A percentile compares a stretch with the other conserved stretches of the same genome.
Evolutionary conservation across 2,797 vertebrate genomes (phyloP).

Genomic region (Kryptolebias ocellatus): DNA sequence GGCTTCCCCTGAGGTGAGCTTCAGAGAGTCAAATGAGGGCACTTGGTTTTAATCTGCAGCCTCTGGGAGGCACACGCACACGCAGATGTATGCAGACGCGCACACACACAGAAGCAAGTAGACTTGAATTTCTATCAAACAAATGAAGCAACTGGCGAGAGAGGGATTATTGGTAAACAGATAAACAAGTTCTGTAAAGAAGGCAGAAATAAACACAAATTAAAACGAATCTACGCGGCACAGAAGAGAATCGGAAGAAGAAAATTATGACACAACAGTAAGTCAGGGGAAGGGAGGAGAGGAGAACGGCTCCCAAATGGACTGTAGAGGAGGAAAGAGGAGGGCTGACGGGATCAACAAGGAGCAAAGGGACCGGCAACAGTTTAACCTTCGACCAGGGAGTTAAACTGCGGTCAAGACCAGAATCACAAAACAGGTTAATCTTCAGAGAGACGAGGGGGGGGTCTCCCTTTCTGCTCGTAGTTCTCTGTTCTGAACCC

Average conservation of each 20-base stretch:
- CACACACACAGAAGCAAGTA: background rate
- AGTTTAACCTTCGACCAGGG: slow-evolving; percentile 64
- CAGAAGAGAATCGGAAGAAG: background rate
- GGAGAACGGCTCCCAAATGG: slow-evolving; percentile 2
- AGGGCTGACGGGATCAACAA: slow-evolving; percentile 20
- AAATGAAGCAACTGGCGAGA: slow-evolving; percentile 22
- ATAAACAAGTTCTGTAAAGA: background rate
- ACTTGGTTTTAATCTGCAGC: slow-evolving; percentile 68
- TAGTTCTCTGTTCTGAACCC: slow-evolving; percentile 45
- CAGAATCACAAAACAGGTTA: slow-evolving; percentile 65
- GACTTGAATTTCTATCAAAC: slow-evolving; percentile 13
- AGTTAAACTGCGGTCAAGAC: slow-evolving; percentile 66
- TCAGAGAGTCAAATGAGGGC: slow-evolving; percentile 73
- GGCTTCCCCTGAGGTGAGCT: slow-evolving; percentile 63
- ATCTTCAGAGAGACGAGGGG: slow-evolving; percentile 20
- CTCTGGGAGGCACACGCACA: slow-evolving; percentile 32
- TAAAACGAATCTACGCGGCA: background rate
- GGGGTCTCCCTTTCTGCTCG: background rate
- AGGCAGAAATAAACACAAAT: background rate
- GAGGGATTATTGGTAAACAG: slow-evolving; percentile 15
- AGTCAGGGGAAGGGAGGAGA: slow-evolving; percentile 1
- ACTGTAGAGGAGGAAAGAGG: background rate
- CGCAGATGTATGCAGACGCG: slow-evolving; percentile 2
- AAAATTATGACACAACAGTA: background rate
- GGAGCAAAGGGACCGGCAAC: slow-evolving; percentile 40